Base-by-base conservation (phyloP, 2,797 vertebrate species). In the Onychomys torridus region DNA sequence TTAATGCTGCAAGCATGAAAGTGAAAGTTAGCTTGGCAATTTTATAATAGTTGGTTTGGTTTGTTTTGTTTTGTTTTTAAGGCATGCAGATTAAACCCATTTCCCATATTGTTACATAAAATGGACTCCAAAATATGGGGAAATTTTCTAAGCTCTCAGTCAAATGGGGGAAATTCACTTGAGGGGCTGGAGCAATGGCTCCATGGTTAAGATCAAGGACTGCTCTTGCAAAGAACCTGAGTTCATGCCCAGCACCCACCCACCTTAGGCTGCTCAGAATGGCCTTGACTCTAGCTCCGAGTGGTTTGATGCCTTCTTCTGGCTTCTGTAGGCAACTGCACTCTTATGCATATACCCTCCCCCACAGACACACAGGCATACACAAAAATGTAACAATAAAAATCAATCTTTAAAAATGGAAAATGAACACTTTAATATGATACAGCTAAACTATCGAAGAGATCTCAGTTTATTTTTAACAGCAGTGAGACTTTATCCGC, bases 1-100 rank as follows among this genome's bases (percentile, higher is more conserved):
- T 95, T 89, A 76, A 84, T 77, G 83, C 57, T 87, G 63, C 83
- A 78, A 89, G 75, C 89, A 59, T 95, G 59, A 61, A 93, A 93
- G 43, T 9, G 27, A 91, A 94, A 40, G 55, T 75, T 82, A 52
- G n/a, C 37, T 19, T n/a, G 59, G 29, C 71, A 67, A 37, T 89
- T 97, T 73, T 29, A 89, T 86, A 25, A n/a, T n/a, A n/a, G n/a
- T n/a, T n/a, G n/a, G n/a, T n/a, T n/a, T n/a, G n/a, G n/a, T n/a
- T n/a, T n/a, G n/a, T n/a, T n/a, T n/a, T n/a, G n/a, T 71, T 71
- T 1, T 34, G 37, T 83, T 63, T 32, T 40, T 67, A 93, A 95
- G 46, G n/a, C 46, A 46, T 96, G 10, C 40, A 89, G 46, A 92
- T 57, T 71, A 73, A 73, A 71, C 83, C 73, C 27, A 73, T 79